Percentiles rank a stretch among this genome's conserved stretches.
Conservation (phyloP, 2,888 invertebrate species). For the Chymomyza caudatula region DNA sequence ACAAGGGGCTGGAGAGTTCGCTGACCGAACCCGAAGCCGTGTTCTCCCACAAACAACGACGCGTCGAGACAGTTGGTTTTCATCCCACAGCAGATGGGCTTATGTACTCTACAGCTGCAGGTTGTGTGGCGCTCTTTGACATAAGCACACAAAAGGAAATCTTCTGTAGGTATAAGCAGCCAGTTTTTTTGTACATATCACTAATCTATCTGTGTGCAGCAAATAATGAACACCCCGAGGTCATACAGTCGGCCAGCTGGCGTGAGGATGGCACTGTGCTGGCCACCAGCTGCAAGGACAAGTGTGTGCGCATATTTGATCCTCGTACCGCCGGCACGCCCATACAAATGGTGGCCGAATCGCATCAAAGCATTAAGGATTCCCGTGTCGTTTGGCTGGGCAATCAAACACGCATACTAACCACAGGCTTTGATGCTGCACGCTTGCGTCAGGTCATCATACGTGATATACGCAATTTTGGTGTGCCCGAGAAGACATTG, state of each 20-base stretch:
- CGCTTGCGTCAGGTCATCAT: constrained; percentile 92
- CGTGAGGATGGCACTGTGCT: constrained; percentile 87
- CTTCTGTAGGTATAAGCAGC: constrained; percentile 81
- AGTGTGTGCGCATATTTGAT: constrained; percentile 90
- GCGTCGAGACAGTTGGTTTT: constrained; percentile 93
- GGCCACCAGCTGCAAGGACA: constrained; percentile 95
- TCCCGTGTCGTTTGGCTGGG: constrained; percentile 95
- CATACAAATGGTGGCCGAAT: constrained; percentile 83
- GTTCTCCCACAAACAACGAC: constrained; percentile 88
- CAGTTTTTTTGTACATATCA: neutral
- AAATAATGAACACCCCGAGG: constrained; percentile 88
- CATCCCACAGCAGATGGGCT: constrained; percentile 94
- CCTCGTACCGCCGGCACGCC: constrained; percentile 83
- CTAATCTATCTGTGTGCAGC: constrained; percentile 76
- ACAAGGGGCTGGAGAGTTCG: constrained; percentile 87
- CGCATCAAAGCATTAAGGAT: constrained; percentile 94
- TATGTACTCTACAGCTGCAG: constrained; percentile 91
- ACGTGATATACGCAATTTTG: constrained; percentile 90
- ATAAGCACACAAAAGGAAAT: constrained; percentile 89
- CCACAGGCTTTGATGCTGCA: constrained; percentile 93
- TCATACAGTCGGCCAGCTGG: constrained; percentile 94
- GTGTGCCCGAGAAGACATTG: constrained; percentile 86
- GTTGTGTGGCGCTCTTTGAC: constrained; percentile 91
- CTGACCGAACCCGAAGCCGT: constrained; percentile 88
- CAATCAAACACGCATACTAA: constrained; percentile 88